A percentile compares a stretch with the other conserved stretches of the same genome.
Evolutionary conservation across 30 jellyfish, hydroid and myxozoan genomes (phyloP).

Genomic region (Calvadosia cruxmelitensis): DNA sequence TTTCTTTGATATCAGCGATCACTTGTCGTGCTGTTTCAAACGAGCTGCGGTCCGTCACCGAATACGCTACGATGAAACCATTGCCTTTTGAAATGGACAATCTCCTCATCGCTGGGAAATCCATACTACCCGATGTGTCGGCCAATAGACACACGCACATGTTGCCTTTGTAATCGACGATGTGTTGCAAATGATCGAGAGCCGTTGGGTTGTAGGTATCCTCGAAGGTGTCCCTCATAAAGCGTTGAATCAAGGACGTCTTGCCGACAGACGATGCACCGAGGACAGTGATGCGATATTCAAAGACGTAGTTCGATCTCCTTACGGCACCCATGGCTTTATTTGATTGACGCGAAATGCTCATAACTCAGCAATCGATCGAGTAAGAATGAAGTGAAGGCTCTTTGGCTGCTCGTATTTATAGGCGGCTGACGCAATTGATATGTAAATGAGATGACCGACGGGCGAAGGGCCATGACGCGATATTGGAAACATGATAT

Average conservation of each 20-base stretch:
- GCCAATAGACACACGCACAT: slow-evolving; percentile 81
- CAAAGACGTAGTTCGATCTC: slow-evolving; percentile 74
- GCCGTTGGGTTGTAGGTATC: slow-evolving; percentile 63
- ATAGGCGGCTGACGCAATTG: too few species aligned
- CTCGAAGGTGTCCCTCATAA: slow-evolving; percentile 43
- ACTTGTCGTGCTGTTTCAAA: slow-evolving; percentile 54
- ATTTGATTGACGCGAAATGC: too few species aligned
- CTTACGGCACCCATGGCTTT: slow-evolving; percentile 31
- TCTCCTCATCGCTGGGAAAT: slow-evolving; percentile 94
- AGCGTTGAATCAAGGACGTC: slow-evolving; percentile 53
- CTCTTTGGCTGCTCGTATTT: too few species aligned
- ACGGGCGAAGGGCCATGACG: slow-evolving; percentile 1
- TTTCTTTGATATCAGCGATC: slow-evolving; percentile 48
- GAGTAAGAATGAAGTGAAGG: too few species aligned
- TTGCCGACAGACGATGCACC: slow-evolving; percentile 84
- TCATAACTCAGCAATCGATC: too few species aligned
- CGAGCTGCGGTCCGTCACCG: slow-evolving; percentile 66
- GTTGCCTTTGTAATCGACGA: slow-evolving; percentile 64
- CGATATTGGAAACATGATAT: background rate
- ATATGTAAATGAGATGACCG: background rate
- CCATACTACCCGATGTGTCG: slow-evolving; percentile 91
- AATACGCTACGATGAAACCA: slow-evolving; percentile 74
- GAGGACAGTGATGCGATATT: slow-evolving; percentile 80
- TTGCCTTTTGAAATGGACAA: slow-evolving; percentile 85
- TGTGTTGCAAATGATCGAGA: slow-evolving; percentile 82